A percentile compares a stretch with the other conserved stretches of the same genome.
Evolutionary conservation across 35 echinoderm and acorn worm genomes (phyloP).

Genomic region (Chiridota heheva): DNA sequence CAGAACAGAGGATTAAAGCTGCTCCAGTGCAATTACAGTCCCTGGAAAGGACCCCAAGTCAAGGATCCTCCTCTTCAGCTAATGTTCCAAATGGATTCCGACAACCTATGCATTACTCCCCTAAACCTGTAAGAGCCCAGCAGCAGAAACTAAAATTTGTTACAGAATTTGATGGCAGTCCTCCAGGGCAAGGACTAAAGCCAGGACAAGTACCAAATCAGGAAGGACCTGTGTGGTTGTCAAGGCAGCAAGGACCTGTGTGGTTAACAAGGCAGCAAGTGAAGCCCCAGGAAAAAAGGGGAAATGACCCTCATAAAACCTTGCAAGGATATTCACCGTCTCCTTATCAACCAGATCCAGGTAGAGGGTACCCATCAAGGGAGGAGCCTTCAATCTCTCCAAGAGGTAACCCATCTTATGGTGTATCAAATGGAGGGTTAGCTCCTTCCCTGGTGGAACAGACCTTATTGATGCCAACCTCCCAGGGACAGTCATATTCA

Average conservation of each 20-base stretch:
- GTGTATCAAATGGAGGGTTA: no score
- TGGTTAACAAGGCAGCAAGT: slow-evolving; percentile 60
- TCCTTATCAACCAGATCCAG: no score
- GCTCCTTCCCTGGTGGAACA: neutral
- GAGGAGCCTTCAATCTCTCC: no score
- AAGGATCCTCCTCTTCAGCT: no score
- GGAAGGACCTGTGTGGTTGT: neutral
- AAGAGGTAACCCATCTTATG: no score
- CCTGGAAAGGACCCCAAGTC: neutral
- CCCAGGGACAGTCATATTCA: slow-evolving; percentile 29
- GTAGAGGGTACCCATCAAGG: no score
- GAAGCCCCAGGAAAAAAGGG: slow-evolving; percentile 30
- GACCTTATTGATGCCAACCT: slow-evolving; percentile 5
- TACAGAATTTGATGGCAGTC: slow-evolving; percentile 16
- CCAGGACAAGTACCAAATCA: neutral
- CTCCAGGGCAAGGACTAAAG: neutral
- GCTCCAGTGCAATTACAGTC: slow-evolving; percentile 23
- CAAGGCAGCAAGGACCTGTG: slow-evolving; percentile 19
- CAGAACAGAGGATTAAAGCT: slow-evolving; percentile 37
- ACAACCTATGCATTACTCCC: slow-evolving; percentile 2
- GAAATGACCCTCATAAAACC: neutral
- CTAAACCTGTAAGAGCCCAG: slow-evolving; percentile 41
- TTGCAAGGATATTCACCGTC: no score
- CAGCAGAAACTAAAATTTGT: slow-evolving; percentile 53
- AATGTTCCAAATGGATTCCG: neutral